phyloP scores from a whole-genome alignment of 2,888 invertebrate genomes.

The Glaucopsyche alexis region DNA sequence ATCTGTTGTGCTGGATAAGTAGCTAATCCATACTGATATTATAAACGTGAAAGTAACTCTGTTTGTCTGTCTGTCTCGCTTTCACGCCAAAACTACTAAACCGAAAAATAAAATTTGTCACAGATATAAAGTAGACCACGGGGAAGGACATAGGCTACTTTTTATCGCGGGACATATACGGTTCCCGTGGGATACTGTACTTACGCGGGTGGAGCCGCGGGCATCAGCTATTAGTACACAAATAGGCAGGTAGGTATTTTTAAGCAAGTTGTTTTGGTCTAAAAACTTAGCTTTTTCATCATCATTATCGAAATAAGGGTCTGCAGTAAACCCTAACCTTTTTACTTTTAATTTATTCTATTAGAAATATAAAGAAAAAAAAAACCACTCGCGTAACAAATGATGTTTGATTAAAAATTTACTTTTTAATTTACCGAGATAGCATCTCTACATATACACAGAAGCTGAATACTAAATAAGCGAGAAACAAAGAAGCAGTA shows the following conservation, averaged over 20 bases:
- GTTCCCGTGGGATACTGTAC: too few species aligned
- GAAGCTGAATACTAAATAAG: conserved; percentile 39
- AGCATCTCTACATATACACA: conserved; percentile 40
- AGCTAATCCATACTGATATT: background rate
- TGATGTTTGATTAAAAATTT: background rate
- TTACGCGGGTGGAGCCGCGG: too few species aligned
- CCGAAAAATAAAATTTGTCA: too few species aligned
- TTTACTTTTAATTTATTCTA: background rate
- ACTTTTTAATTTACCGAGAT: background rate
- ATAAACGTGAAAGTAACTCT: background rate
- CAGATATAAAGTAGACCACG: too few species aligned
- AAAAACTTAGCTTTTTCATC: background rate
- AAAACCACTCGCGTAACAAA: conserved; percentile 1
- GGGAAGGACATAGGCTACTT: too few species aligned
- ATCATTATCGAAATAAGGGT: background rate
- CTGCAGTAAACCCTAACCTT: background rate
- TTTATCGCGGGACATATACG: too few species aligned
- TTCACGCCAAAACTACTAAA: too few species aligned
- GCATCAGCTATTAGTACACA: too few species aligned
- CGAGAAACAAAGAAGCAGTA: conserved; percentile 39
- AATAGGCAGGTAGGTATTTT: background rate
- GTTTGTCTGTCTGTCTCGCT: too few species aligned
- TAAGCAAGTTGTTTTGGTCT: too few species aligned
- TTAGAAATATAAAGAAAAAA: background rate
- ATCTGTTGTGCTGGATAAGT: background rate